Evolutionary conservation across 2,888 invertebrate genomes (phyloP), one percentile per base, ranked within the genome.

Genomic region (Dinocampus coccinellae): DNA sequence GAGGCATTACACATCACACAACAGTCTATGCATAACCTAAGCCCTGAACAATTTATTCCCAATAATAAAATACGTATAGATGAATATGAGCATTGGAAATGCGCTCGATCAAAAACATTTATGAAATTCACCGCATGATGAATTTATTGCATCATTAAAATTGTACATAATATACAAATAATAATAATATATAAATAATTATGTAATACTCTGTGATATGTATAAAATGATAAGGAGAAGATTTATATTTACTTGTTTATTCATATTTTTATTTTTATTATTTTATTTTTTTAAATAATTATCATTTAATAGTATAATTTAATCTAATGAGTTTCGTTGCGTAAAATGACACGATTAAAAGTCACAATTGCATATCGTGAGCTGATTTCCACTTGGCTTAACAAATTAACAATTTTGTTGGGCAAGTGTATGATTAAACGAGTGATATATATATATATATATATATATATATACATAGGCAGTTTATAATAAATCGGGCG

Each of bases 351-450:
- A 33, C 20, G 13, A 26, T 24, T 24, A 6, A 13, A 24, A 39
- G 47, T 60, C 20, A 26, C 67, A 57, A 60, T 60, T 33, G 36
- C 13, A 10, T 20, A 13, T 7, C 10, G n/a, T n/a, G 29, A 70
- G 57, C 60, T 55, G 70, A 70, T 72, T n/a, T 74, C 62, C 47
- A 36, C 70, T 64, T 63, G 61, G 66, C 61, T 58, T 53, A 34
- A 52, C 78, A 80, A 83, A 84, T 84, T 83, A 85, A 84, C 84
- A 83, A 80, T 79, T 80, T 80, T 81, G 83, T 84, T 84, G 84
- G n/a, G 82, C 84, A 82, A 82, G 82, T 77, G n/a, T n/a, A n/a
- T n/a, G n/a, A n/a, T n/a, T n/a, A n/a, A n/a, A n/a, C n/a, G n/a
- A n/a, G n/a, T n/a, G n/a, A n/a, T n/a, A n/a, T n/a, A n/a, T n/a